phyloP scores from a whole-genome alignment of 2,888 invertebrate species.

The Mesorhabditis spiculigera region DNA sequence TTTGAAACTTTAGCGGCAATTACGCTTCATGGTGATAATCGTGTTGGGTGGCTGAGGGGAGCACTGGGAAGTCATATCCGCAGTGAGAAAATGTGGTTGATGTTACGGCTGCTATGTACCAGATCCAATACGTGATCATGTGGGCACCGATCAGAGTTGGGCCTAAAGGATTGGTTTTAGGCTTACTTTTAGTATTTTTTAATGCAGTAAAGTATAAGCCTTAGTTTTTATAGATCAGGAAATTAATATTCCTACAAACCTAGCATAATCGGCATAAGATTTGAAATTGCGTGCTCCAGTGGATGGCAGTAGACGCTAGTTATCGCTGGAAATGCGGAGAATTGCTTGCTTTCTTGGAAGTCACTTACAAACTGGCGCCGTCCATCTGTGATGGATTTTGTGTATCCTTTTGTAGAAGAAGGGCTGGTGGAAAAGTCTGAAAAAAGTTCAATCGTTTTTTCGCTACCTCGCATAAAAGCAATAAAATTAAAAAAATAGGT shows the following conservation, averaged over 20 bases:
- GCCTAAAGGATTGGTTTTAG: constrained; percentile 53
- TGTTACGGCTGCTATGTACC: constrained; percentile 73
- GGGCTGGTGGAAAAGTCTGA: constrained; percentile 73
- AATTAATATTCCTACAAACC: constrained; percentile 12
- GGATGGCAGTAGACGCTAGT: constrained; percentile 44
- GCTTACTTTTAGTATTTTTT: constrained; percentile 6
- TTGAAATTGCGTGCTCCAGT: constrained; percentile 65
- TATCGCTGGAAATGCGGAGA: constrained; percentile 28
- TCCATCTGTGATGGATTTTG: constrained; percentile 84
- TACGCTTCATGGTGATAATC: constrained; percentile 81
- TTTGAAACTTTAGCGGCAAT: constrained; percentile 19
- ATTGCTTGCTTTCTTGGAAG: not conserved
- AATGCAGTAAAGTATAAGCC: not conserved
- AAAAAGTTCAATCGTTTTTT: constrained; percentile 31
- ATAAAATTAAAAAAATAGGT: not conserved
- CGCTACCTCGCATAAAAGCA: not conserved
- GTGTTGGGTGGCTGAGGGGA: constrained; percentile 80
- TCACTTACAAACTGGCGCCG: constrained; percentile 72
- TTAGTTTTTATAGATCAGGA: not conserved
- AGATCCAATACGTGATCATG: constrained; percentile 69
- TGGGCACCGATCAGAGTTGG: constrained; percentile 70
- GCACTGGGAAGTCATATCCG: constrained; percentile 80
- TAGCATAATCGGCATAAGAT: constrained; percentile 73
- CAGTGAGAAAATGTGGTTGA: constrained; percentile 79
- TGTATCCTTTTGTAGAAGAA: constrained; percentile 77